phyloP scores from a whole-genome alignment of 1,140 invertebrate species.

The Pteromalus puparum region DNA sequence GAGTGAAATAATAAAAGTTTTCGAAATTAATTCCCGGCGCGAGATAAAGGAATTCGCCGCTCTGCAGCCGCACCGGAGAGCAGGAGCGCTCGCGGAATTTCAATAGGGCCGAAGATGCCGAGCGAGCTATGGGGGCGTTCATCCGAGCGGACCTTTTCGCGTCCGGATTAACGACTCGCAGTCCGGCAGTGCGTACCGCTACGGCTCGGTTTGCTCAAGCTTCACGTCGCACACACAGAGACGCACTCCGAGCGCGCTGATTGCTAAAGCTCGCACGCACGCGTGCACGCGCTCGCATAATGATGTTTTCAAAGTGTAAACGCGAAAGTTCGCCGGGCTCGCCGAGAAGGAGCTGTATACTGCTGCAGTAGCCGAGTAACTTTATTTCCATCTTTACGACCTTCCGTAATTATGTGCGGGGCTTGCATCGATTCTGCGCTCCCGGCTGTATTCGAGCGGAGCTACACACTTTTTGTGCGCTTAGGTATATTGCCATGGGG shows the following conservation, averaged over 20 bases:
- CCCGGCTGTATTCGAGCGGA: too few relatives aligned
- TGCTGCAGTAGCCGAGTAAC: background rate
- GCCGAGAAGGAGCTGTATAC: background rate
- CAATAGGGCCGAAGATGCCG: constrained; percentile 5
- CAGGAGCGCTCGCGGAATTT: constrained; percentile 16
- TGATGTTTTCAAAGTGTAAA: constrained; percentile 24
- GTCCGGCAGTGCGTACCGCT: too few relatives aligned
- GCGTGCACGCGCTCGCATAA: background rate
- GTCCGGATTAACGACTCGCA: constrained; percentile 8
- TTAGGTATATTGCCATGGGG: too few relatives aligned
- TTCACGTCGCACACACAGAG: too few relatives aligned
- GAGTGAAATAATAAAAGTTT: too few relatives aligned
- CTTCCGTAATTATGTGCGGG: background rate
- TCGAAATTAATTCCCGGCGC: background rate
- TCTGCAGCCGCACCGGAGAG: background rate
- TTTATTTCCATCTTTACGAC: constrained; percentile 1
- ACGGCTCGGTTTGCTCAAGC: too few relatives aligned
- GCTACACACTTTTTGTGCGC: too few relatives aligned
- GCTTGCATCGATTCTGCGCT: background rate
- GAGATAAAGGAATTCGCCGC: background rate
- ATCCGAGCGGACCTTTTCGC: background rate
- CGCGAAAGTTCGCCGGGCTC: background rate
- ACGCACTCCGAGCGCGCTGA: background rate
- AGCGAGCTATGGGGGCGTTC: background rate
- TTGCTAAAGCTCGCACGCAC: constrained; percentile 20